A percentile compares a stretch with the other conserved stretches of the same genome.
phyloP scores from a whole-genome alignment of 2,888 invertebrate genomes.

The Gonocerus acuteangulatus region DNA sequence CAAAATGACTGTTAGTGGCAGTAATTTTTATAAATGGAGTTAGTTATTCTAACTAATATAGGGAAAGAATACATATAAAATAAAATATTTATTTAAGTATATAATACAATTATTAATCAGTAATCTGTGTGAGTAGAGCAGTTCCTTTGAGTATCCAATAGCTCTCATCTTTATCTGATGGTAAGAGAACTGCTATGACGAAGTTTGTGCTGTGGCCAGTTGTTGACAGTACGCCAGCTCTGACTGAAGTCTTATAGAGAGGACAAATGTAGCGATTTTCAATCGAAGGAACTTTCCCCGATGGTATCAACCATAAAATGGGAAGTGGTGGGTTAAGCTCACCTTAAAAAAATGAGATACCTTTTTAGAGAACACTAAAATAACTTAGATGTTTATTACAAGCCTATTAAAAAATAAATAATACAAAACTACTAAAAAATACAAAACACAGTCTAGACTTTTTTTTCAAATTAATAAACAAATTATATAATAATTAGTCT shows the following conservation, averaged over 20 bases:
- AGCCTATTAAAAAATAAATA: no score
- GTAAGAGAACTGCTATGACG: slow-evolving; percentile 68
- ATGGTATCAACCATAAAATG: slow-evolving; percentile 59
- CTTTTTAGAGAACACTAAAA: no score
- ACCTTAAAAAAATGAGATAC: slow-evolving; percentile 47
- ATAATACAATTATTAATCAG: slow-evolving; percentile 51
- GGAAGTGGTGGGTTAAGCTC: slow-evolving; percentile 70
- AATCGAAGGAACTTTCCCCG: slow-evolving; percentile 44
- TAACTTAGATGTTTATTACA: no score
- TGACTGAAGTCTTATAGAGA: slow-evolving; percentile 78
- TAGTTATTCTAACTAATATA: no score
- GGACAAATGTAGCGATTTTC: slow-evolving; percentile 60
- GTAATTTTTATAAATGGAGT: no score
- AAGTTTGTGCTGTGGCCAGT: slow-evolving; percentile 93
- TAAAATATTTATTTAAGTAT: not conserved
- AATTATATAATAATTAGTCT: no score
- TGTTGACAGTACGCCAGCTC: slow-evolving; percentile 79
- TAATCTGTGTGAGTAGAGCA: slow-evolving; percentile 73
- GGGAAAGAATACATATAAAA: no score
- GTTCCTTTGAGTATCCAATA: slow-evolving; percentile 87
- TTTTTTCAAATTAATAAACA: no score
- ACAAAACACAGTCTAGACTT: no score
- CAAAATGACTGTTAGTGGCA: no score
- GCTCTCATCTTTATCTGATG: slow-evolving; percentile 55
- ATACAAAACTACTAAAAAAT: no score